Percentiles rank a stretch among this genome's conserved stretches.
phyloP scores from a whole-genome alignment of 2,797 vertebrate species.

The Chromobotia macracanthus region DNA sequence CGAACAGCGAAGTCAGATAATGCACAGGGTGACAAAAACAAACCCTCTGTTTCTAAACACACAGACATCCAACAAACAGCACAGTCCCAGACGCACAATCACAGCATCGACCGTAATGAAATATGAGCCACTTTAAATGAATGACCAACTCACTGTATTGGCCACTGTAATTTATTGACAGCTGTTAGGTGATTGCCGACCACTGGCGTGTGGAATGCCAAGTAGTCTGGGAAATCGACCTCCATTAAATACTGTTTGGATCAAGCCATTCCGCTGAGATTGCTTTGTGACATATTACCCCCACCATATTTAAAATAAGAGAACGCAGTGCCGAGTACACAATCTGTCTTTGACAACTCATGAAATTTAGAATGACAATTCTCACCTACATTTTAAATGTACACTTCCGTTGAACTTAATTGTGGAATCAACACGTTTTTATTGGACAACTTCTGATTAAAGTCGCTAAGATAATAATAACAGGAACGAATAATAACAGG shows the following conservation, averaged over 20 bases:
- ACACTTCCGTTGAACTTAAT: conserved; percentile 53
- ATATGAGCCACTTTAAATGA: conserved; percentile 45
- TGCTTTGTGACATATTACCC: conserved; percentile 63
- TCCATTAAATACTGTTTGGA: conserved; percentile 59
- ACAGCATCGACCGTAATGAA: conserved; percentile 23
- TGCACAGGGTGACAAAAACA: conserved; percentile 24
- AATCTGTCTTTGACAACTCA: conserved; percentile 53
- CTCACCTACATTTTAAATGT: conserved; percentile 18
- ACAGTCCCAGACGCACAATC: conserved; percentile 10
- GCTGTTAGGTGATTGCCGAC: conserved; percentile 47
- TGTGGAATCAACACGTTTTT: conserved; percentile 46
- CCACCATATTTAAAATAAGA: conserved; percentile 37
- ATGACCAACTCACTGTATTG: conserved; percentile 49
- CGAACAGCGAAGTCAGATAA: conserved; percentile 12
- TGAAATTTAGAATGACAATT: conserved; percentile 55
- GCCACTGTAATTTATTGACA: conserved; percentile 57
- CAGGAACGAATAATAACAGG: conserved; percentile 58
- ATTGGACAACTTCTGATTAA: conserved; percentile 45
- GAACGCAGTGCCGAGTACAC: conserved; percentile 55
- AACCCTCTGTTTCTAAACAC: conserved; percentile 9
- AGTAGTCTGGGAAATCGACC: conserved; percentile 55
- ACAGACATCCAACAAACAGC: conserved; percentile 24
- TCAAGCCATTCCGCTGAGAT: conserved; percentile 56
- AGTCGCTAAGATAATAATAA: conserved; percentile 48
- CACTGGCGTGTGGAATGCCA: conserved; percentile 49